phyloP scores from a whole-genome alignment of 2,113 vertebrate species.

The Paradoxurus hermaphroditus region DNA sequence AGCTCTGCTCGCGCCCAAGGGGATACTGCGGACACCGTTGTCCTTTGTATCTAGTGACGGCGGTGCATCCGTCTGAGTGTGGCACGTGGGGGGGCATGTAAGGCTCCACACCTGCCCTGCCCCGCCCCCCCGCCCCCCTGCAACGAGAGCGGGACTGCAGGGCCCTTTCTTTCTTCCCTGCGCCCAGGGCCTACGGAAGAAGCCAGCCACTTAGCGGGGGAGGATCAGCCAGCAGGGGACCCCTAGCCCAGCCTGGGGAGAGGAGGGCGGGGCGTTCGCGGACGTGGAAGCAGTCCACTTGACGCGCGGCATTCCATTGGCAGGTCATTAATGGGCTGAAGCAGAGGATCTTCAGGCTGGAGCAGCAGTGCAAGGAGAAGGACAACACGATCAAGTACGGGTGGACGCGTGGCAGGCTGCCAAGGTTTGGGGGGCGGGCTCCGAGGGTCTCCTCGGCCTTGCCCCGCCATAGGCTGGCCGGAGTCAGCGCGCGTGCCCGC shows the following conservation, averaged over 20 bases:
- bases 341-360: slow-evolving; percentile 91
- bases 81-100: too few relatives aligned
- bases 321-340: slow-evolving; percentile 91
- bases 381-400: slow-evolving; percentile 88
- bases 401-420: rapidly evolving
- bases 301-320: background rate
- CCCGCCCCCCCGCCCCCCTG: rapidly evolving
- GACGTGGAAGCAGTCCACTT: rapidly evolving
- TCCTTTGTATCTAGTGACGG: background rate
- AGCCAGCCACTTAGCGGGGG: rapidly evolving
- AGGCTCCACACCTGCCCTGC: background rate
- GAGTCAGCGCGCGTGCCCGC: background rate
- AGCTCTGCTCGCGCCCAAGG: rapidly evolving
- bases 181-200: background rate
- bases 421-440: background rate
- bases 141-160: rapidly evolving
- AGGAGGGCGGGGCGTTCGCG: rapidly evolving
- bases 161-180: background rate
- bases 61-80: rapidly evolving
- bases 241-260: background rate
- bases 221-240: background rate
- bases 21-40: background rate
- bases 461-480: background rate
- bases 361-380: slow-evolving; percentile 94
- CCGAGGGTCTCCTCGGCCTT: background rate